Base-by-base conservation (phyloP, 2,888 invertebrate species). In the Limnephilus rhombicus region DNA sequence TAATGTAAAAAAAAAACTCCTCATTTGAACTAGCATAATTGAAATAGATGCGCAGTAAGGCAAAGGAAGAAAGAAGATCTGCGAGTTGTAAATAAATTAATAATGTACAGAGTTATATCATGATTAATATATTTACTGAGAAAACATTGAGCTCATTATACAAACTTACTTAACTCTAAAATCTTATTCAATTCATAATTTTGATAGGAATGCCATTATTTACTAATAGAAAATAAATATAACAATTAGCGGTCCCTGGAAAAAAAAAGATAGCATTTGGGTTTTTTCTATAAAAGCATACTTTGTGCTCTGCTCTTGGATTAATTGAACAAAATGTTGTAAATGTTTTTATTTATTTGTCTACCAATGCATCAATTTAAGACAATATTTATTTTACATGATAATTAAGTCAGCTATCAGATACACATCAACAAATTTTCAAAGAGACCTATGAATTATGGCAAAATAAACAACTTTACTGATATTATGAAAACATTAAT, bases 101-200 rank as follows among this genome's bases (percentile, higher is more conserved):
- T 68, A 68, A 68, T 68, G 24, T 68, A 68, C 68, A 68, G 41
- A 41, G 68, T 68, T 68, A 85, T 37, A 83, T 83, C n/a, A 80
- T 92, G 92, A 82, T 90, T 86, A 90, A 90, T 90, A 89, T 89
- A 90, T 92, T 92, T 94, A 94, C 93, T 94, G 94, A 94, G 94
- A 95, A 94, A 94, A 94, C 94, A 94, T 94, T 93, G 93, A 93
- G 92, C 93, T 91, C 91, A 92, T 93, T 93, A 91, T 93, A 93
- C 93, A 93, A 93, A 93, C 92, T 89, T 93, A 92, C 82, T 92
- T 49, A 41, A 89, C 24, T 80, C 88, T 89, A 89, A 93, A 87
- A 41, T 86, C 83, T 91, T 90, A 85, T 89, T 88, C 87, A 90
- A 68, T 45, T 90, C 37, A 68, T 85, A 90, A 85, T 85, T 92